These are phyloP conservation scores for Pelobates cultripes DNA, from an alignment of 2,797 vertebrate species.

Conservation along the genomic window DNA sequence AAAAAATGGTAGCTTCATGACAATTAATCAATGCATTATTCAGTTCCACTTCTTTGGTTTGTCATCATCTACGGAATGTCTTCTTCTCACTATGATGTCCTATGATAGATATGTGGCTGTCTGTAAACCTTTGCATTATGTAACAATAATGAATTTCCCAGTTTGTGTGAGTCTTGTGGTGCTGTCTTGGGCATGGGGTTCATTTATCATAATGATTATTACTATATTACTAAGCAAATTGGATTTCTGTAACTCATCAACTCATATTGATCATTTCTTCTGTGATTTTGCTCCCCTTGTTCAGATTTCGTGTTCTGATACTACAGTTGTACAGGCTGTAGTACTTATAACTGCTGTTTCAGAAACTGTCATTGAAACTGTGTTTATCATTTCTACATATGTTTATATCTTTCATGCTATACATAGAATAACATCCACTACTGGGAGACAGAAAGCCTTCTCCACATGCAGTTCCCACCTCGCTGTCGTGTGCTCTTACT, in stretches of 20 bases:
- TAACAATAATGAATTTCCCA: slow-evolving; percentile 27
- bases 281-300: slow-evolving; percentile 16
- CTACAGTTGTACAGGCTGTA: background rate
- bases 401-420: background rate
- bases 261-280: slow-evolving; percentile 14
- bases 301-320: slow-evolving; percentile 13
- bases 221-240: background rate
- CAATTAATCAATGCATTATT: slow-evolving; percentile 18
- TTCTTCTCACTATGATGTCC: slow-evolving; percentile 48
- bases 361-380: background rate
- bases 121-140: slow-evolving; percentile 52
- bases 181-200: slow-evolving; percentile 9
- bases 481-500: slow-evolving; percentile 14
- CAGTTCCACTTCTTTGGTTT: slow-evolving; percentile 50
- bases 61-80: slow-evolving; percentile 49
- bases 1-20: slow-evolving; percentile 22
- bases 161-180: background rate
- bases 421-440: background rate
- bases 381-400: background rate
- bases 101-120: slow-evolving; percentile 51
- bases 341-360: no score
- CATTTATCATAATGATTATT: background rate
- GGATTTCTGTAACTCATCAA: background rate
- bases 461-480: slow-evolving; percentile 27
- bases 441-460: slow-evolving; percentile 17